phyloP scores from a whole-genome alignment of 2,888 invertebrate species.

The Caenorhabditis imperialis region DNA sequence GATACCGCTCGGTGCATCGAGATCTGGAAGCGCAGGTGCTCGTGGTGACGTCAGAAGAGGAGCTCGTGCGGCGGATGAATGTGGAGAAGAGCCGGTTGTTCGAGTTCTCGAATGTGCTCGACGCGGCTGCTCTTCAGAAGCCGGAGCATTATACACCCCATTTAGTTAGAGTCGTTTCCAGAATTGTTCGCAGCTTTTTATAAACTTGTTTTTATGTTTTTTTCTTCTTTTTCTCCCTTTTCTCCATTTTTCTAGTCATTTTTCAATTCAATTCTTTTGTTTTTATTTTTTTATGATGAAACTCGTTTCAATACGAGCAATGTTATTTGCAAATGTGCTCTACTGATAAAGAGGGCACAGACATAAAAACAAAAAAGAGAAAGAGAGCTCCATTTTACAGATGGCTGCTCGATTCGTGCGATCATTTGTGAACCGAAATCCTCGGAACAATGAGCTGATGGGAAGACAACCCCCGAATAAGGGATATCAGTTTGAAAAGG shows the following conservation, averaged over 20 bases:
- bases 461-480: constrained; percentile 62
- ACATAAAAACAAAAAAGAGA: too few species aligned
- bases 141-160: constrained; percentile 84
- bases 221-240: too few species aligned
- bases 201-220: constrained; percentile 77
- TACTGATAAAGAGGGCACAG: too few species aligned
- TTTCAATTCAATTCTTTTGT: too few species aligned
- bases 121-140: constrained; percentile 82
- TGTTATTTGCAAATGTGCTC: too few species aligned
- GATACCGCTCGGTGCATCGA: constrained; percentile 83
- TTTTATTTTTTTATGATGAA: too few species aligned
- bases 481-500: constrained; percentile 73
- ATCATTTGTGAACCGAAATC: constrained; percentile 62
- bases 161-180: constrained; percentile 87
- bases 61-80: constrained; percentile 79
- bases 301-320: too few species aligned
- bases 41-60: constrained; percentile 86
- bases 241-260: too few species aligned
- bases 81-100: constrained; percentile 86
- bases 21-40: constrained; percentile 95
- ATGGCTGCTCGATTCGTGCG: constrained; percentile 51
- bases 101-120: constrained; percentile 80
- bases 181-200: constrained; percentile 86
- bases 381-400: not conserved
- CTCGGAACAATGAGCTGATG: constrained; percentile 73